phyloP scores from a whole-genome alignment of 2,113 vertebrate species.

The Quiscalus mexicanus region DNA sequence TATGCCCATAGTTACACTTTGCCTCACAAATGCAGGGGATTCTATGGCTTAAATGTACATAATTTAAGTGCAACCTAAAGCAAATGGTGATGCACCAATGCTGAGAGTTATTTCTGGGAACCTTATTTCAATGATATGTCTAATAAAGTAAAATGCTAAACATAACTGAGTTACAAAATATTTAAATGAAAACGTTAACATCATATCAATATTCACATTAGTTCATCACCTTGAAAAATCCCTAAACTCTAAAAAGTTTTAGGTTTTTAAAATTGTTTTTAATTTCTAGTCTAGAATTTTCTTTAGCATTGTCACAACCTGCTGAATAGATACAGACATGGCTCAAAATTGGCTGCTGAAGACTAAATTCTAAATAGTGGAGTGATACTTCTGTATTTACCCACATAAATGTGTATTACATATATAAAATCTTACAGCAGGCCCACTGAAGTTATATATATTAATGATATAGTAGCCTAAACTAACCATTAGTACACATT shows the following conservation, averaged over 20 bases:
- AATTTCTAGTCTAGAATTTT: neutral
- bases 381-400: neutral
- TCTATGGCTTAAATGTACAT: neutral
- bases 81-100: neutral
- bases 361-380: neutral
- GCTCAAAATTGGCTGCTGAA: neutral
- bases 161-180: neutral
- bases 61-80: neutral
- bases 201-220: neutral
- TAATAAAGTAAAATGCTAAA: neutral
- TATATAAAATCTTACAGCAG: neutral
- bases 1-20: neutral
- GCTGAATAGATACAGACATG: neutral
- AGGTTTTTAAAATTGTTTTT: neutral
- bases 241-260: neutral
- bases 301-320: neutral
- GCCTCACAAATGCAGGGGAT: neutral
- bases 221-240: neutral
- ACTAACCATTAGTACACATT: neutral
- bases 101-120: neutral
- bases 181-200: neutral
- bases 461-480: neutral
- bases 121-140: neutral
- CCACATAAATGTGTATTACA: fast-evolving
- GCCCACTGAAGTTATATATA: neutral